Conservation (phyloP, 2,113 vertebrate genomes). For the Mixornis gularis region DNA sequence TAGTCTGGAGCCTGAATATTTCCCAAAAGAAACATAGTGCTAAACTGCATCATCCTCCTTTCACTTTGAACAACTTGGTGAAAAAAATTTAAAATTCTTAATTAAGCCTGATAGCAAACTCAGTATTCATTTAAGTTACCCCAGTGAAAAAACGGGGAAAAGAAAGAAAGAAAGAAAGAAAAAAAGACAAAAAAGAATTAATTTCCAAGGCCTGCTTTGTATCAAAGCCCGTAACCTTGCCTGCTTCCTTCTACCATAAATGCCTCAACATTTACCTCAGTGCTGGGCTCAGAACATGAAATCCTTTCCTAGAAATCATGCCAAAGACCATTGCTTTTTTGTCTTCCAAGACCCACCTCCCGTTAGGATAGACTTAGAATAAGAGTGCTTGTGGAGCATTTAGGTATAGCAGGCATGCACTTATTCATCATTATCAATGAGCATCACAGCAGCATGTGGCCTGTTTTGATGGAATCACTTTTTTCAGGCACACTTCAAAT, state of each 20-base stretch:
- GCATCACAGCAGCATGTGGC: background rate
- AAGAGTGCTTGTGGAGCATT: background rate
- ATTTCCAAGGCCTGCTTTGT: background rate
- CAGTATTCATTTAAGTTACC: background rate
- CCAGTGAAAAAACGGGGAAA: fast-evolving
- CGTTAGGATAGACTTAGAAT: background rate
- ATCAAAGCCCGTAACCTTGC: background rate
- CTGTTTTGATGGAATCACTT: background rate
- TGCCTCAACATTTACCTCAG: background rate
- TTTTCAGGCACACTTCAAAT: background rate
- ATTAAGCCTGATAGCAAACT: background rate
- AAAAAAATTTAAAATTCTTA: background rate
- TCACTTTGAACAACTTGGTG: background rate
- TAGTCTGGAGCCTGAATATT: background rate
- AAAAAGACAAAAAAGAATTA: fast-evolving
- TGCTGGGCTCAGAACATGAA: background rate
- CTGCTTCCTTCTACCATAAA: background rate
- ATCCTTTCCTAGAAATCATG: background rate
- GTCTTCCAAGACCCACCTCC: background rate
- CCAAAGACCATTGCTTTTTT: background rate
- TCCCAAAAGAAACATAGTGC: background rate
- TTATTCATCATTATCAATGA: background rate
- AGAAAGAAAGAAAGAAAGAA: too few relatives aligned
- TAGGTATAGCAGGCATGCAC: fast-evolving
- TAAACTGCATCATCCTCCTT: background rate